Percentiles rank a stretch among this genome's conserved stretches.
Conservation (phyloP, 2,113 vertebrate genomes). For the Archilochus colubris region DNA sequence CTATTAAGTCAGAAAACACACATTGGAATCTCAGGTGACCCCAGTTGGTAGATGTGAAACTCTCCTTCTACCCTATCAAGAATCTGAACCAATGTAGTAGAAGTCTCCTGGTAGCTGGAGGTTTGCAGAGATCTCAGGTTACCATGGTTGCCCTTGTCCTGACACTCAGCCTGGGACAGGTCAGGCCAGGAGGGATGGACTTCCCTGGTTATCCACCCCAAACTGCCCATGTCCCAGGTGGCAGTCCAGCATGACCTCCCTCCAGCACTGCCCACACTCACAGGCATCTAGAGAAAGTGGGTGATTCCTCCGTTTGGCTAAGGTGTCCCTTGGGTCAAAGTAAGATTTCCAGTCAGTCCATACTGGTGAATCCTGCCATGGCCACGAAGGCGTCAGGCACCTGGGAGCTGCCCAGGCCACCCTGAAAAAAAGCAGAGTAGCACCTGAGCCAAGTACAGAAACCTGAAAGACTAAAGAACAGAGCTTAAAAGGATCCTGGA, state of each 20-base stretch:
- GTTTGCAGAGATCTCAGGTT: neutral
- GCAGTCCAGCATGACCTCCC: neutral
- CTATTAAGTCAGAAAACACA: neutral
- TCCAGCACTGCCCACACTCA: neutral
- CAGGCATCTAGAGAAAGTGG: neutral
- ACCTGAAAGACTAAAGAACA: neutral
- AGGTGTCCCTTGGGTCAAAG: neutral
- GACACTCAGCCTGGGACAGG: neutral
- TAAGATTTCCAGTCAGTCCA: neutral
- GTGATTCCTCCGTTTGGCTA: neutral
- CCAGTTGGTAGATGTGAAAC: fast-evolving
- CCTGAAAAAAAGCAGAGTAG: neutral
- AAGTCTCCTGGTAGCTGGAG: neutral
- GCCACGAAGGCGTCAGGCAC: neutral
- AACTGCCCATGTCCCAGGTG: fast-evolving
- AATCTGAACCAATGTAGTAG: neutral
- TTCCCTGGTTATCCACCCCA: neutral
- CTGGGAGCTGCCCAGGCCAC: neutral
- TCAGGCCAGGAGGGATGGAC: fast-evolving
- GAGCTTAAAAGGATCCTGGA: neutral
- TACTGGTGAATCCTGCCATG: neutral
- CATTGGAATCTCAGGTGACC: neutral
- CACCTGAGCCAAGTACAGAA: neutral
- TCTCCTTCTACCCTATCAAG: neutral
- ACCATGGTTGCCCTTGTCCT: neutral